Evolutionary conservation across 2,888 invertebrate species (phyloP), one percentile per base, ranked within the genome.

Genomic region (Drosophila cognata): DNA sequence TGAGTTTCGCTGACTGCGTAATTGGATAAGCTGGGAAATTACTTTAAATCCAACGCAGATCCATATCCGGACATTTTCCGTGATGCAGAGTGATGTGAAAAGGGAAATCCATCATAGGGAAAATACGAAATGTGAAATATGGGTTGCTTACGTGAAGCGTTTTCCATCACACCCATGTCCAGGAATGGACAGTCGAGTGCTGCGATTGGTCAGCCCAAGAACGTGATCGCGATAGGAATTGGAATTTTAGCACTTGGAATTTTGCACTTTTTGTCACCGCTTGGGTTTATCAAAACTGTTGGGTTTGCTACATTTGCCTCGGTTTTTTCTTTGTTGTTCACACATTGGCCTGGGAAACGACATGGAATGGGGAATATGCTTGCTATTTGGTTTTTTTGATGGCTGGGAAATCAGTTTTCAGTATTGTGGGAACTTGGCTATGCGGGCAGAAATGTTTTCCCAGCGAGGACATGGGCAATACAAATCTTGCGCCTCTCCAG

Each of bases 21-120:
- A 91, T 91, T 91, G 90, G 91, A 91, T 92, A 91, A 92, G 86
- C 80, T 83, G 82, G 87, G 79, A 87, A 89, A 85, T 87, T 83
- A 82, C 84, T 83, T 85, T 83, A 85, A 90, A 89, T 82, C 85
- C 84, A 62, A 70, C 59, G 69, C 72, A 78, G 79, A 84, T 88
- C 81, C 86, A 86, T 75, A 81, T 82, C 81, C 89, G 88, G 88
- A 75, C 60, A 60, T 60, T 66, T 60, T 36, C 52, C 52, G 21
- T 46, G 43, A 8, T 61, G 56, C 41, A 41, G 11, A 13, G 21
- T 61, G 61, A 55, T 38, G 55, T 41, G 48, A 50, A 41, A 33
- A 79, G 89, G 89, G 65, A 88, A 88, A 81, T 76, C 88, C 90
- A 53, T 60, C 57, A 75, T 36, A 89, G 89, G 87, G 83, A 78